A percentile compares a stretch with the other conserved stretches of the same genome.
These are phyloP conservation scores for Pygmarrhopalites habei DNA, from an alignment of 1,140 invertebrate species.

Conservation along the genomic window DNA sequence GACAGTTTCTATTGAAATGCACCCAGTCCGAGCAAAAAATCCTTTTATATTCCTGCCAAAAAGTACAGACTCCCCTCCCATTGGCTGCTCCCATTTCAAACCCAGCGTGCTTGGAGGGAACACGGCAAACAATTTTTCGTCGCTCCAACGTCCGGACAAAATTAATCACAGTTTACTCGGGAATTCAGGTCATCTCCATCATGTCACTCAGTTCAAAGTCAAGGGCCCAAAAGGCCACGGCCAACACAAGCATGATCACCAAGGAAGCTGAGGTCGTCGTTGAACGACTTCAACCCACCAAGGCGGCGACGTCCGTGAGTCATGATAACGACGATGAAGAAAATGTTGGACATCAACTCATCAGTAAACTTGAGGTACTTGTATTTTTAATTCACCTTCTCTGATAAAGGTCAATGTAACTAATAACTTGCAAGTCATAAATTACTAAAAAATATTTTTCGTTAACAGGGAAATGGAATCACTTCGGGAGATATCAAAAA, in stretches of 20 bases:
- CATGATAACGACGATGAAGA: slow-evolving; percentile 53
- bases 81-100: no score
- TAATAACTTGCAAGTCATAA: slow-evolving; percentile 1
- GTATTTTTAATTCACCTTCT: slow-evolving; percentile 1
- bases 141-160: neutral
- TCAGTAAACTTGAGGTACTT: slow-evolving; percentile 56
- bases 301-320: neutral
- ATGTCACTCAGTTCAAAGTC: no score
- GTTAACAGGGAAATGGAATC: slow-evolving; percentile 59
- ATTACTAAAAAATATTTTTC: slow-evolving; percentile 10
- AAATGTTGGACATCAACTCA: slow-evolving; percentile 51
- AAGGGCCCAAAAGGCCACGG: no score
- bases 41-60: no score
- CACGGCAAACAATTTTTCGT: no score
- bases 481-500: slow-evolving; percentile 86
- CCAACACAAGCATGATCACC: no score
- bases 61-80: no score
- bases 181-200: no score
- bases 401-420: neutral
- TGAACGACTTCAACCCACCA: neutral
- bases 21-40: no score
- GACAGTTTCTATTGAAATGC: no score
- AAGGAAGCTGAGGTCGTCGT: neutral
- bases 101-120: no score
- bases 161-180: neutral